phyloP scores from a whole-genome alignment of 2,113 vertebrate species.

The Plotosus lineatus region DNA sequence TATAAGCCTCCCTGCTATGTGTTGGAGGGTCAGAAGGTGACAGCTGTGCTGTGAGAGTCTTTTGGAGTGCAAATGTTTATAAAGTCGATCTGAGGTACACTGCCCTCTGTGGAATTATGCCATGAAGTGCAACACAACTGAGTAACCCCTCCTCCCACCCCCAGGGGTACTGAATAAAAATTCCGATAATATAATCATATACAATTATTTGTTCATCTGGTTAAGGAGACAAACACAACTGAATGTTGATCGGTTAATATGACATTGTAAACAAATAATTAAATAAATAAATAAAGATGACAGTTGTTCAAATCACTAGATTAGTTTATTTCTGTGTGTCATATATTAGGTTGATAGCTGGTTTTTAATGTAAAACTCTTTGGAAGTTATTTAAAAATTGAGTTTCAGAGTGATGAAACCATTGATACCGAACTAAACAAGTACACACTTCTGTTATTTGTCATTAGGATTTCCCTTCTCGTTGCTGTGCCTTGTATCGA shows the following conservation, averaged over 20 bases:
- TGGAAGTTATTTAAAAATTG: no score
- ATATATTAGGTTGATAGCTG: no score
- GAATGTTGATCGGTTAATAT: no score
- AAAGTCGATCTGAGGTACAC: conserved; percentile 63
- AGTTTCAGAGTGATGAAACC: no score
- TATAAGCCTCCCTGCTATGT: conserved; percentile 33
- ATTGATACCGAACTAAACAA: no score
- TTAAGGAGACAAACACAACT: background rate
- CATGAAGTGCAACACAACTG: conserved; percentile 56
- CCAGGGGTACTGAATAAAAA: background rate
- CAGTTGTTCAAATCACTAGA: no score
- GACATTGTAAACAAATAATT: background rate
- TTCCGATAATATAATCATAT: background rate
- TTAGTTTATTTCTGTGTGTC: no score
- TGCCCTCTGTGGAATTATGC: conserved; percentile 72
- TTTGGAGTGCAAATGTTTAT: conserved; percentile 17
- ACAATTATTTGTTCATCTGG: background rate
- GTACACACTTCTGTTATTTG: no score
- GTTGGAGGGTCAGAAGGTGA: conserved; percentile 13
- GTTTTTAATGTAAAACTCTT: no score
- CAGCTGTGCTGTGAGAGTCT: conserved; percentile 21
- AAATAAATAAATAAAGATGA: no score
- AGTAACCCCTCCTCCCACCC: background rate
- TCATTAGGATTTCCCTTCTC: no score
- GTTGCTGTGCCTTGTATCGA: no score